Base-by-base conservation (phyloP, 2,113 vertebrate genomes). In the Ia io region DNA sequence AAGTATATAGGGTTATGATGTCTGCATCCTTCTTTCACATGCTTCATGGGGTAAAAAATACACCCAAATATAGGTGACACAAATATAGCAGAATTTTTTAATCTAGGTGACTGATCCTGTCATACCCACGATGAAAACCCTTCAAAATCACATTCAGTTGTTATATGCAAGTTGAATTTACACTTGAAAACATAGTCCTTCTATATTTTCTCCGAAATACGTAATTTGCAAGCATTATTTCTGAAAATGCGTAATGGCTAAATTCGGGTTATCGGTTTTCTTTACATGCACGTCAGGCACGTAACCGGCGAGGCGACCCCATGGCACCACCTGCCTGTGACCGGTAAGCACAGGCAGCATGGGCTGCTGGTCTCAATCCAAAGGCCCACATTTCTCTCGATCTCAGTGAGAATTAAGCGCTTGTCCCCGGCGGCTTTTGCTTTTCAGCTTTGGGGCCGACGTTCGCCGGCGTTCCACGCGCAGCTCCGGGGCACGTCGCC, bases 401-500 rank as follows among this genome's bases (percentile, higher is more conserved):
- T 51, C 25, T 42, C 73, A 56, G 42, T 47, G 82, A 25, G 3
- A 5, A 17, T 22, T 56, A 70, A 22, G 74, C 6, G 67, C 49
- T 56, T 2, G 13, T 7, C 0, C 6, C 73, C 13, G 0, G 65
- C n/a, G 0, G 88, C 69, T n/a, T n/a, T 5, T 14, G 78, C 59
- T 63, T 49, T 47, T 44, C 65, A 3, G 3, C 5, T 17, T 40
- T 32, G n/a, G 1, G 23, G 3, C 30, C 18, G 18, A 42, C 0
- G 63, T 32, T 9, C 0, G 71, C 73, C 0, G 17, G 4, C 12
- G 53, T 53, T 5, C 47, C 56, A 23, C 74, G 30, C 4, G 44
- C 56, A 0, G 32, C 80, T 77, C 47, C 12, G 1, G 5, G 25
- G 28, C 53, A 56, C 53, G 53, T 2, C 10, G 44, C 42, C 9